Evolutionary conservation across 1,140 invertebrate genomes (phyloP).

Genomic region (Helicoverpa armigera): DNA sequence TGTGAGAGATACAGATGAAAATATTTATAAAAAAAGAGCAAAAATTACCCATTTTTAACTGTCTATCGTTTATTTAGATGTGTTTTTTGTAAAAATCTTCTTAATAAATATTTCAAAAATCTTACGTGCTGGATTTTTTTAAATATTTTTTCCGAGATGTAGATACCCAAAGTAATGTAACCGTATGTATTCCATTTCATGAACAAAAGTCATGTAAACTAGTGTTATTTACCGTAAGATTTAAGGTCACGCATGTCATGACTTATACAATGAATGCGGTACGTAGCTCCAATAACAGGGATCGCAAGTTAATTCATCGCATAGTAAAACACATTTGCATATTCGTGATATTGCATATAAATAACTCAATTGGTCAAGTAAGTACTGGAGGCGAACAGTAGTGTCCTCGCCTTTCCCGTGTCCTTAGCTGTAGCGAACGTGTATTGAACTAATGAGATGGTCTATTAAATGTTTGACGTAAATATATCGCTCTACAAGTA

Average conservation of each 20-base stretch:
- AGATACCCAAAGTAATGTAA: too few relatives aligned
- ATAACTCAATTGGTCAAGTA: constrained; percentile 61
- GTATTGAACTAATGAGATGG: constrained; percentile 80
- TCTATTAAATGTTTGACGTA: constrained; percentile 78
- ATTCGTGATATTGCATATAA: constrained; percentile 65
- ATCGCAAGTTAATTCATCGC: constrained; percentile 53
- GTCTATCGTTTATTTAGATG: too few relatives aligned
- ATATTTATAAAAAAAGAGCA: too few relatives aligned
- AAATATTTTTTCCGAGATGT: too few relatives aligned
- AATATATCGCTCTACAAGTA: constrained; percentile 69
- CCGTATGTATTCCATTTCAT: too few relatives aligned
- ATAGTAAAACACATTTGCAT: constrained; percentile 63
- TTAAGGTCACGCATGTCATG: constrained; percentile 50
- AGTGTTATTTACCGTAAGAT: constrained; percentile 48
- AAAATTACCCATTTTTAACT: too few relatives aligned
- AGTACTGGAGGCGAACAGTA: constrained; percentile 54
- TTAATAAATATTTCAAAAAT: too few relatives aligned
- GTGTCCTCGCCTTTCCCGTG: constrained; percentile 72
- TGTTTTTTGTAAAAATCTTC: too few relatives aligned
- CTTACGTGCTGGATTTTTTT: too few relatives aligned
- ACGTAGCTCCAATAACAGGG: constrained; percentile 45
- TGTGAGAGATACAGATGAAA: too few relatives aligned
- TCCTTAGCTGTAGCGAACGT: constrained; percentile 81
- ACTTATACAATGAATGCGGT: constrained; percentile 45
- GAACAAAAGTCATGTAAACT: too few relatives aligned